Conservation (phyloP, 2,797 vertebrate genomes). For the Periophthalmus magnuspinnatus region DNA sequence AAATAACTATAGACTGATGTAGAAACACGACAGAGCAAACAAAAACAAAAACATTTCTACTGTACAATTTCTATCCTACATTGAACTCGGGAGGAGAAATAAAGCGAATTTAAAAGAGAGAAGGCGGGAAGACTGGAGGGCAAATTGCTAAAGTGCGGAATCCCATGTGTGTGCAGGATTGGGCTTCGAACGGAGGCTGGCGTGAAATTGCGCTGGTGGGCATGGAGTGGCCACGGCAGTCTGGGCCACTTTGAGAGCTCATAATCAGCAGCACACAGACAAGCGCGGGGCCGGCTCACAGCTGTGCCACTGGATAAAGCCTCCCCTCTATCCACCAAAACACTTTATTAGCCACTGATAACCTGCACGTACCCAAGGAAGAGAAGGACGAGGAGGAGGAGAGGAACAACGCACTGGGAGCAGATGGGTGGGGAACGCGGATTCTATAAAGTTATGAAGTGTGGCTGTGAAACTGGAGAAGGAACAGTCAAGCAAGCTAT, state of each 20-base stretch:
- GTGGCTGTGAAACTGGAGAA: conserved; percentile 53
- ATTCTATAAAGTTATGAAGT: conserved; percentile 64
- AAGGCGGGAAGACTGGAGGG: conserved; percentile 30
- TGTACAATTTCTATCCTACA: conserved; percentile 50
- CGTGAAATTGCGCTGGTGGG: conserved; percentile 77
- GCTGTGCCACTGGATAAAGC: conserved; percentile 73
- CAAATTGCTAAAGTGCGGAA: conserved; percentile 62
- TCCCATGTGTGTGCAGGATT: conserved; percentile 57
- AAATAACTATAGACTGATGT: background rate
- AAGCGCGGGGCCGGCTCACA: conserved; percentile 60
- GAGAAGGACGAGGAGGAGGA: conserved; percentile 34
- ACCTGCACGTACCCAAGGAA: conserved; percentile 56
- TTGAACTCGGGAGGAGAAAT: conserved; percentile 47
- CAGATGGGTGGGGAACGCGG: conserved; percentile 50
- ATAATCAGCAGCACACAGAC: conserved; percentile 79
- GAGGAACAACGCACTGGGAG: conserved; percentile 68
- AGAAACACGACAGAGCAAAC: background rate
- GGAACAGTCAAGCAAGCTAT: conserved; percentile 35
- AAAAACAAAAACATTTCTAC: conserved; percentile 25
- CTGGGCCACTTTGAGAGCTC: conserved; percentile 68
- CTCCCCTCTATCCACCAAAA: conserved; percentile 51
- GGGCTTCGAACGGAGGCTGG: conserved; percentile 61
- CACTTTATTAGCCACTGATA: conserved; percentile 74
- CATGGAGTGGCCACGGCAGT: conserved; percentile 58
- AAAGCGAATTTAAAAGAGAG: conserved; percentile 48